Conservation (phyloP, 1,140 invertebrate genomes). For the Sitobion miscanthi region DNA sequence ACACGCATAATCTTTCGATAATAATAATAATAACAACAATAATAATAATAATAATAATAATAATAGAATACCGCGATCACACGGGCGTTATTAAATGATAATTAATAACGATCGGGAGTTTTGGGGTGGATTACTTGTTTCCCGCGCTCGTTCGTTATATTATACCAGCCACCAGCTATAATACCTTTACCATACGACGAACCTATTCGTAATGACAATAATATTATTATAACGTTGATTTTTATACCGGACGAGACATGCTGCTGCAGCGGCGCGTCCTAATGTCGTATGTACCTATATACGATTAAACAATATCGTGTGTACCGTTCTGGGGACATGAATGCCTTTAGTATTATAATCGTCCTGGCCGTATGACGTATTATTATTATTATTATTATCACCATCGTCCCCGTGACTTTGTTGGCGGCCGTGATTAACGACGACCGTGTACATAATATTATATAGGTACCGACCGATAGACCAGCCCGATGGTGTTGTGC, state of each 20-base stretch:
- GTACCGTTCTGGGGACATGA: not conserved
- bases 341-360: not conserved
- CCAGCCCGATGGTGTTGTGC: not conserved
- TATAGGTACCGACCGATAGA: not conserved
- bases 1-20: not conserved
- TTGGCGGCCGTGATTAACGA: constrained; percentile 33
- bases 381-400: not conserved
- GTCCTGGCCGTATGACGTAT: not conserved
- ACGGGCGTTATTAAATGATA: not conserved
- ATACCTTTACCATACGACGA: no score
- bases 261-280: no score
- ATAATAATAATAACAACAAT: no score
- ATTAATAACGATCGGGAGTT: not conserved
- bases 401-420: not conserved
- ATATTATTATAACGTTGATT: not conserved
- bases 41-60: no score
- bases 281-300: no score
- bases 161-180: no score
- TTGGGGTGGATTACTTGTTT: not conserved
- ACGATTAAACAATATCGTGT: not conserved
- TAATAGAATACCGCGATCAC: not conserved
- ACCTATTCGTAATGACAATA: not conserved
- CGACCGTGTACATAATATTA: not conserved
- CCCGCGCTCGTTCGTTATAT: no score
- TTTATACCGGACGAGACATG: no score